Evolutionary conservation across 2,113 vertebrate species (phyloP).

Genomic region (Cochlearius cochlearius): DNA sequence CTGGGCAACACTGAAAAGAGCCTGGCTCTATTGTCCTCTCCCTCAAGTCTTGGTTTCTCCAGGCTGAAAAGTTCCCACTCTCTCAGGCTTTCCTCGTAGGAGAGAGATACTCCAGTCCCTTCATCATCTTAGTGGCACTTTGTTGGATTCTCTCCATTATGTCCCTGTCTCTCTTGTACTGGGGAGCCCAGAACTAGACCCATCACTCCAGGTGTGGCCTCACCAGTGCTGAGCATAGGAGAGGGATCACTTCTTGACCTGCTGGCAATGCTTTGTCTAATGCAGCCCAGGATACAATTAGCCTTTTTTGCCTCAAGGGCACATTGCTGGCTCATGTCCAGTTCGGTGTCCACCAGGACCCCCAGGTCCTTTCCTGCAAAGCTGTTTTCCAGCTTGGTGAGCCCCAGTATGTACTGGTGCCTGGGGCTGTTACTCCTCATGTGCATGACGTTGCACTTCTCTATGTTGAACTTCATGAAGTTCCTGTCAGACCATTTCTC

Average conservation of each 20-base stretch:
- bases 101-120: not conserved
- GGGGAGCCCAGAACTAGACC: not conserved
- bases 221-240: not conserved
- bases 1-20: not conserved
- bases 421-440: not conserved
- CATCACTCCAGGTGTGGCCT: not conserved
- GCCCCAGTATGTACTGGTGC: not conserved
- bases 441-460: not conserved
- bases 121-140: not conserved
- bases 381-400: not conserved
- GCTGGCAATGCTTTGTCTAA: not conserved
- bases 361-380: not conserved
- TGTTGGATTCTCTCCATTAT: not conserved
- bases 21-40: not conserved
- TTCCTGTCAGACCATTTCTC: not conserved
- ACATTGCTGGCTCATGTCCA: not conserved
- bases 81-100: not conserved
- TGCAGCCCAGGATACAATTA: not conserved
- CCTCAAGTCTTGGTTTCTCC: not conserved
- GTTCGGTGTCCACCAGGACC: not conserved
- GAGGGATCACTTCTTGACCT: not conserved
- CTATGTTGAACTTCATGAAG: fast-evolving
- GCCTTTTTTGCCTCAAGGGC: not conserved
- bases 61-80: not conserved
- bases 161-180: not conserved